phyloP scores from a whole-genome alignment of 2,888 invertebrate species.

The Prosopocoilus inquinatus region DNA sequence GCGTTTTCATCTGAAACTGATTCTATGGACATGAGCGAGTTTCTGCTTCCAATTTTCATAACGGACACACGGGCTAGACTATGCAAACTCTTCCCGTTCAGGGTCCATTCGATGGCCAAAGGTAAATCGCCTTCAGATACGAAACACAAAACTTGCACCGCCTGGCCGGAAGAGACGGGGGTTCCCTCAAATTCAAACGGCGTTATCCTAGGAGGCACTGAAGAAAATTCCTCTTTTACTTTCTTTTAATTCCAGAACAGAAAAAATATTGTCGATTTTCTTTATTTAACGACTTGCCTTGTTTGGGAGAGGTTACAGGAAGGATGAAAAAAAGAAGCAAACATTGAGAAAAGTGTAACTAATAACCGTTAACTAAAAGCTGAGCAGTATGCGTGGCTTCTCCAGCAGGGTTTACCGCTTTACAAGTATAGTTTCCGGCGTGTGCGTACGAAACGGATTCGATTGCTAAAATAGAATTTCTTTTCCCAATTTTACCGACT shows the following conservation, averaged over 20 bases:
- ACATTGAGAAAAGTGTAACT: neutral
- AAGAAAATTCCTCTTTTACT: constrained; percentile 17
- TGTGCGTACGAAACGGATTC: constrained; percentile 65
- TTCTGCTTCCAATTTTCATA: constrained; percentile 58
- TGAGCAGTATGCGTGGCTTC: constrained; percentile 35
- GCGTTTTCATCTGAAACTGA: constrained; percentile 60
- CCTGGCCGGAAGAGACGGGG: constrained; percentile 64
- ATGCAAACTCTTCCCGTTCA: constrained; percentile 52
- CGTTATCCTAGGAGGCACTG: constrained; percentile 69
- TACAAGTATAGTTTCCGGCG: constrained; percentile 74
- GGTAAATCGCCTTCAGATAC: constrained; percentile 69
- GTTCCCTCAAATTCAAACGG: constrained; percentile 67
- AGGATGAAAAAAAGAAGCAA: too few species aligned
- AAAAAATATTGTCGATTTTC: too few species aligned
- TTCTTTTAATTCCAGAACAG: too few species aligned
- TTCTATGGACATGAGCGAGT: constrained; percentile 60
- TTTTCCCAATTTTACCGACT: constrained; percentile 40
- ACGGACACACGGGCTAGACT: constrained; percentile 51
- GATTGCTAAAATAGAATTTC: constrained; percentile 62
- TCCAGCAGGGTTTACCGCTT: constrained; percentile 55
- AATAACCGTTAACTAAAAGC: constrained; percentile 70
- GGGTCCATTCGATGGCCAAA: constrained; percentile 66
- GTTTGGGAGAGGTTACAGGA: too few species aligned
- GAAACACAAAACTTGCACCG: constrained; percentile 63
- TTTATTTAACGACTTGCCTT: too few species aligned